Evolutionary conservation across 92 coral and sea anemone species (phyloP).

Genomic region (Epizoanthus stellaris): DNA sequence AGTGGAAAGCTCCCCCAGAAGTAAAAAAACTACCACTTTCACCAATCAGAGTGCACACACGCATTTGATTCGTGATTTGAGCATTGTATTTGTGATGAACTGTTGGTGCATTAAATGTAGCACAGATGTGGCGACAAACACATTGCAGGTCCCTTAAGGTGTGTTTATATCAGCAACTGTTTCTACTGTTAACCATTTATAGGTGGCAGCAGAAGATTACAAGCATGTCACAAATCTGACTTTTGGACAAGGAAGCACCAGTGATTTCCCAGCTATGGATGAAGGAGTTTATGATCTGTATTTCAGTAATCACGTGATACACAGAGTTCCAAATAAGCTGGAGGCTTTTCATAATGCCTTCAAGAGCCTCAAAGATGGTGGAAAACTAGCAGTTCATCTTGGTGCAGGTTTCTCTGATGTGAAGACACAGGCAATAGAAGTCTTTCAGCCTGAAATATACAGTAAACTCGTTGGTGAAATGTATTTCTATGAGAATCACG

Average conservation of each 20-base stretch:
- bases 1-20: no score
- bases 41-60: no score
- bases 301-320: slow-evolving; percentile 39
- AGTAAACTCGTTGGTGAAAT: slow-evolving; percentile 11
- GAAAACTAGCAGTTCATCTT: slow-evolving; percentile 20
- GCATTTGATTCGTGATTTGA: no score
- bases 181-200: no score
- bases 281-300: slow-evolving; percentile 29
- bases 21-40: no score
- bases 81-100: no score
- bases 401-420: slow-evolving; percentile 10
- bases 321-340: slow-evolving; percentile 35
- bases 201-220: slow-evolving; percentile 36
- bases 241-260: slow-evolving; percentile 27
- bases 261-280: slow-evolving; percentile 21
- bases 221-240: slow-evolving; percentile 9
- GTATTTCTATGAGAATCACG: slow-evolving; percentile 34
- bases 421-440: slow-evolving; percentile 22
- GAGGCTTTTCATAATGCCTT: slow-evolving; percentile 35
- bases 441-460: slow-evolving; percentile 22
- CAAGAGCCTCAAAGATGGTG: slow-evolving; percentile 27
- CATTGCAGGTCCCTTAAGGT: no score
- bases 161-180: no score
- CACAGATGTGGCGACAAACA: no score
- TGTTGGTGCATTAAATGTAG: no score